Percentiles rank a stretch among this genome's conserved stretches.
phyloP scores from a whole-genome alignment of 1,140 invertebrate species.

The Zaprionus lachaisei region DNA sequence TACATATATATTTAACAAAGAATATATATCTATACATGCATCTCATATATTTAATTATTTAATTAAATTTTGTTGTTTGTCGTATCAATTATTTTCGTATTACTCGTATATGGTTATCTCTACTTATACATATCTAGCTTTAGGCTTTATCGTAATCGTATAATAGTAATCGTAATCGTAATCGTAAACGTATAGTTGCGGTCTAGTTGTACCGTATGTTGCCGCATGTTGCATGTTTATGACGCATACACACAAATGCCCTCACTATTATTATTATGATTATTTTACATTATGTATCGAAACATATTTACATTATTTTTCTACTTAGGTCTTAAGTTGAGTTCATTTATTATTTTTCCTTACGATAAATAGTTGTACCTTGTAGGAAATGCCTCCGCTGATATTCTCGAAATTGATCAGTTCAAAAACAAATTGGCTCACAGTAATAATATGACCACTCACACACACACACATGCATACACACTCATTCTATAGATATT shows the following conservation, averaged over 20 bases:
- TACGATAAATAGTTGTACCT: slow-evolving; percentile 25
- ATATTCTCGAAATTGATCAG: slow-evolving; percentile 41
- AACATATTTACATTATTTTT: slow-evolving; percentile 33
- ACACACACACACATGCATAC: slow-evolving; percentile 22
- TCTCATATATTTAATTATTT: slow-evolving; percentile 45
- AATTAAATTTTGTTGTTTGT: slow-evolving; percentile 73
- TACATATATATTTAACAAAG: slow-evolving; percentile 35
- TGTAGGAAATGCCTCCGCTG: slow-evolving; percentile 68
- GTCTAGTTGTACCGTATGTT: slow-evolving; percentile 53
- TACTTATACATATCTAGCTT: slow-evolving; percentile 51
- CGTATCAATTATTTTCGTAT: slow-evolving; percentile 57
- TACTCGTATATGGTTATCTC: slow-evolving; percentile 33
- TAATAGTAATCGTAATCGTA: slow-evolving; percentile 38
- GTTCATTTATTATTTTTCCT: slow-evolving; percentile 44
- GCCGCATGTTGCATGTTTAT: slow-evolving; percentile 77
- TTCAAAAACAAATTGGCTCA: slow-evolving; percentile 59
- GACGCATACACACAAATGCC: slow-evolving; percentile 56
- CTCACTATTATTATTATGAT: slow-evolving; percentile 46
- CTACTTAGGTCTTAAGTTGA: slow-evolving; percentile 52
- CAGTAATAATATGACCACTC: slow-evolving; percentile 19
- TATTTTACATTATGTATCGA: slow-evolving; percentile 50
- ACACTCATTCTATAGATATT: slow-evolving; percentile 1
- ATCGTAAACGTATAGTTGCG: slow-evolving; percentile 43
- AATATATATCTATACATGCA: slow-evolving; percentile 36
- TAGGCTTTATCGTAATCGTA: slow-evolving; percentile 49